These are phyloP conservation scores for Scotopteryx bipunctaria DNA, from an alignment of 2,888 invertebrate species.

Conservation along the genomic window DNA sequence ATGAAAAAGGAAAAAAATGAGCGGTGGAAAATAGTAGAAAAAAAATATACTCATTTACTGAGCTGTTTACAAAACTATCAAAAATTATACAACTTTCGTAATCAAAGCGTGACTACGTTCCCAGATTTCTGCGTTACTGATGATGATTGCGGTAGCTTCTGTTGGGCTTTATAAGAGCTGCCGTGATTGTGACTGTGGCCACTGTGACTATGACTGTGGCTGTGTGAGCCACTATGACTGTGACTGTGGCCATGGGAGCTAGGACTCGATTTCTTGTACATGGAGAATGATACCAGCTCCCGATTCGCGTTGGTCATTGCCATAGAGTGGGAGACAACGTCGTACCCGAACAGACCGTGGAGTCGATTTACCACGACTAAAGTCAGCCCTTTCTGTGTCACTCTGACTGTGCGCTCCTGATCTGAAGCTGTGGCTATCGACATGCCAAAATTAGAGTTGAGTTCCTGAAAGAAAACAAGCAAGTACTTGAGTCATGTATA, in stretches of 20 bases:
- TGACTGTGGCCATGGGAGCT: conserved; percentile 55
- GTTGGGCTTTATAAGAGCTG: conserved; percentile 49
- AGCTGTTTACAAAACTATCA: neutral
- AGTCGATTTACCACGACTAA: conserved; percentile 74
- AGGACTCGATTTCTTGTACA: conserved; percentile 72
- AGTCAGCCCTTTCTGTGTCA: conserved; percentile 73
- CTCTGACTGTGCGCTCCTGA: conserved; percentile 63
- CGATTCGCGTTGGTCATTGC: conserved; percentile 78
- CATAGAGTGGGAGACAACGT: conserved; percentile 79
- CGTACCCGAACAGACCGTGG: conserved; percentile 75
- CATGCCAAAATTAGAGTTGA: conserved; percentile 69
- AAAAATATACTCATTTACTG: no score
- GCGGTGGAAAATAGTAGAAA: no score
- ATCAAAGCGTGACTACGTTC: conserved; percentile 65
- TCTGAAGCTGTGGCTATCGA: conserved; percentile 61
- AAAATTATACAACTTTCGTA: neutral
- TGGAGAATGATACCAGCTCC: conserved; percentile 74
- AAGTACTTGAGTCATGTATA: neutral
- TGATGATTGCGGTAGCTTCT: conserved; percentile 16
- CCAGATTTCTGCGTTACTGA: conserved; percentile 41
- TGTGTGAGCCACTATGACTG: conserved; percentile 46
- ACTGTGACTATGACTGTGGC: conserved; percentile 48
- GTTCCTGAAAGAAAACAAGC: conserved; percentile 53
- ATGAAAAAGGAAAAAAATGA: no score
- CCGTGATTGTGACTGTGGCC: conserved; percentile 17